These are phyloP conservation scores for Mus spretus DNA, from an alignment of 2,797 vertebrate genomes.

Conservation along the genomic window DNA sequence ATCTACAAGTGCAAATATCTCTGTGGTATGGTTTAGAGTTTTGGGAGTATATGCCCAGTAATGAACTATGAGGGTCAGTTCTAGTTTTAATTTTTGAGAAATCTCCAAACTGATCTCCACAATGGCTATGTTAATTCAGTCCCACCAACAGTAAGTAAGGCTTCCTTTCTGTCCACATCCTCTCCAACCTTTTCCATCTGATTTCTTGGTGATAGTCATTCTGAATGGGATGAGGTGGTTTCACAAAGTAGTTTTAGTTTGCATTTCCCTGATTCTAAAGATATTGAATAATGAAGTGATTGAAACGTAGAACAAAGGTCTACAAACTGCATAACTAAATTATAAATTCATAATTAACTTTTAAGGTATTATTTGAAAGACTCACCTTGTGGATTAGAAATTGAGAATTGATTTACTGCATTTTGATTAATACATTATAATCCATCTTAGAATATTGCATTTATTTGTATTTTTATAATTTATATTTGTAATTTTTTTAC, in stretches of 20 bases:
- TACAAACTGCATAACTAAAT: conserved; percentile 25
- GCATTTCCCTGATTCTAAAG: background rate
- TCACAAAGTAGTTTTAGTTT: background rate
- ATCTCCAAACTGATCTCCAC: background rate
- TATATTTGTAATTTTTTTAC: conserved; percentile 2
- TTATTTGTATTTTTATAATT: conserved; percentile 30
- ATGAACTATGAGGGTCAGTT: background rate
- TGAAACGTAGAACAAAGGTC: conserved; percentile 44
- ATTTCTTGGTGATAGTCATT: background rate
- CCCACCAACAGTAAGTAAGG: background rate
- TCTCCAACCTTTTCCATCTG: background rate
- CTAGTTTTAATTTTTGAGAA: background rate
- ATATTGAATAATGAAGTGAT: background rate
- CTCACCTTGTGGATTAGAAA: conserved; percentile 19
- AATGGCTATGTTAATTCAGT: background rate
- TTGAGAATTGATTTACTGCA: conserved; percentile 18
- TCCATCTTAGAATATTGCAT: background rate
- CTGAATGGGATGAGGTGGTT: background rate
- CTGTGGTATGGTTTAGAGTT: background rate
- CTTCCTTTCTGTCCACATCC: background rate
- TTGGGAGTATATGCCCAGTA: background rate
- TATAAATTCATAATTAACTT: conserved; percentile 6
- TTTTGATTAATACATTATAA: conserved; percentile 7
- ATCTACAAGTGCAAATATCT: background rate
- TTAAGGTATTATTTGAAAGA: conserved; percentile 40